Evolutionary conservation across 1,140 invertebrate genomes (phyloP).

Genomic region (Heliothis virescens): DNA sequence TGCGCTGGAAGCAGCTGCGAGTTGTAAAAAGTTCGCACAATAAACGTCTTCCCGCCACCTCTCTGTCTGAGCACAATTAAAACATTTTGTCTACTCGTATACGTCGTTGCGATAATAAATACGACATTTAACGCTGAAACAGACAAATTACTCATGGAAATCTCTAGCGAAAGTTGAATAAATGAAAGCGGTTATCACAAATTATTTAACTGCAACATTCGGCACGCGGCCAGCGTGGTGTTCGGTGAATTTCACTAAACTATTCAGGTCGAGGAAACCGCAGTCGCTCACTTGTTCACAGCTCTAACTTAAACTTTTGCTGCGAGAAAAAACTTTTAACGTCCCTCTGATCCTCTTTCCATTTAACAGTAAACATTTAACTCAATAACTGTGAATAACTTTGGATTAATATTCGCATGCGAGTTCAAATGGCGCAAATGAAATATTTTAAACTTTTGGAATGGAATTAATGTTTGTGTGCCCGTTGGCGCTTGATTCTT

Average conservation of each 20-base stretch:
- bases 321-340: slow-evolving; percentile 45
- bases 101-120: slow-evolving; percentile 46
- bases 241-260: slow-evolving; percentile 78
- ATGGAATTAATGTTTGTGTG: slow-evolving; percentile 24
- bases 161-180: slow-evolving; percentile 75
- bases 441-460: slow-evolving; percentile 33
- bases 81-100: slow-evolving; percentile 42
- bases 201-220: slow-evolving; percentile 83
- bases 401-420: slow-evolving; percentile 27
- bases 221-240: slow-evolving; percentile 77
- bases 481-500: slow-evolving; percentile 39
- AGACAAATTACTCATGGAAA: slow-evolving; percentile 58
- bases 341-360: slow-evolving; percentile 47
- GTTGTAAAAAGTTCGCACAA: slow-evolving; percentile 69
- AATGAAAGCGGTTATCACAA: slow-evolving; percentile 83
- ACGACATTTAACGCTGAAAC: slow-evolving; percentile 39
- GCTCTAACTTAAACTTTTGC: slow-evolving; percentile 61
- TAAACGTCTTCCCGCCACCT: slow-evolving; percentile 63
- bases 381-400: slow-evolving; percentile 43
- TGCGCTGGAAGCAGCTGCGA: slow-evolving; percentile 61
- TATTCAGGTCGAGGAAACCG: slow-evolving; percentile 82
- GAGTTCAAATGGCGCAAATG: slow-evolving; percentile 40
- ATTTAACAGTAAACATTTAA: slow-evolving; percentile 48
- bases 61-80: slow-evolving; percentile 48
- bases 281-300: slow-evolving; percentile 75